Conservation (phyloP, 2,797 vertebrate genomes). For the Galago senegalensis region DNA sequence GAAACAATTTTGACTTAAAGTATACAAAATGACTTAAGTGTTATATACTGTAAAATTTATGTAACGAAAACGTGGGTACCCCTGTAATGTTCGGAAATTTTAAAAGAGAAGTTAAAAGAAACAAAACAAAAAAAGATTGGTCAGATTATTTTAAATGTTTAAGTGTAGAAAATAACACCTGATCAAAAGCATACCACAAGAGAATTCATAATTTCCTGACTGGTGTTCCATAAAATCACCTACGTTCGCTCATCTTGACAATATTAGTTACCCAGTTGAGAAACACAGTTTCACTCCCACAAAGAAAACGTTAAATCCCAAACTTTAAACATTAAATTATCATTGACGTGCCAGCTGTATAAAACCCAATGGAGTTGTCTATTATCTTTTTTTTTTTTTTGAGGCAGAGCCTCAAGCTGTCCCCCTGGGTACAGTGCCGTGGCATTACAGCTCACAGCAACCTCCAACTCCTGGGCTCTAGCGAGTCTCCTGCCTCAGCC, state of each 20-base stretch:
- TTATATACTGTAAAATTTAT: too few species aligned
- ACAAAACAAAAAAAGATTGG: too few species aligned
- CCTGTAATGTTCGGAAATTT: too few species aligned
- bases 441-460: too few species aligned
- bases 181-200: neutral
- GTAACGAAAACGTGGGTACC: too few species aligned
- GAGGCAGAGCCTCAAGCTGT: too few species aligned
- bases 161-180: neutral
- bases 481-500: too few species aligned
- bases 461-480: too few species aligned
- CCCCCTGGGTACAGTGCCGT: too few species aligned
- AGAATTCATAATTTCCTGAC: neutral
- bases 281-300: neutral
- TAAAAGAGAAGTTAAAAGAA: too few species aligned
- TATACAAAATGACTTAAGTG: too few species aligned
- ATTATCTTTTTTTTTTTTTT: neutral
- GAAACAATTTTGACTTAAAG: too few species aligned
- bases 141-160: conserved; percentile 16
- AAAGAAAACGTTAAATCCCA: neutral
- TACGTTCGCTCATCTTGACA: neutral
- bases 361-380: neutral
- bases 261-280: neutral
- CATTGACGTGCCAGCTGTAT: neutral
- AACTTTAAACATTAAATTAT: conserved; percentile 48
- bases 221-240: neutral